Percentiles rank a stretch among this genome's conserved stretches.
phyloP scores from a whole-genome alignment of 2,797 vertebrate species.

The Hylomyscus alleni region DNA sequence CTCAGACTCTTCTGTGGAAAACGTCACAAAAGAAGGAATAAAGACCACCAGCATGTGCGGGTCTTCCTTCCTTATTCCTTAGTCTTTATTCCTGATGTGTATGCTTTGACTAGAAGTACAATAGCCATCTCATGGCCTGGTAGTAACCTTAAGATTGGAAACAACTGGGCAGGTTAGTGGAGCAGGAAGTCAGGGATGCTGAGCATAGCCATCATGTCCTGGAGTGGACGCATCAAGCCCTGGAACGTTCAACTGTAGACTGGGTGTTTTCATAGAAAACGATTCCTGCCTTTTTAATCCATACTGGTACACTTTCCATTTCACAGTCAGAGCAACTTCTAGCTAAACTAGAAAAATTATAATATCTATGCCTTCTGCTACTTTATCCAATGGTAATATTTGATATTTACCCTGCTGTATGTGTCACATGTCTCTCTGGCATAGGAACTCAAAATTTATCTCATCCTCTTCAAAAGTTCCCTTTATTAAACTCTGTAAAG shows the following conservation, averaged over 20 bases:
- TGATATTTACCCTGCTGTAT: background rate
- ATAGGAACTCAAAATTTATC: constrained; percentile 2
- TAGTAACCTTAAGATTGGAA: background rate
- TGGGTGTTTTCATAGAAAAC: background rate
- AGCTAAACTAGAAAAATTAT: background rate
- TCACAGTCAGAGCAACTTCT: background rate
- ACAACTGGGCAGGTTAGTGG: background rate
- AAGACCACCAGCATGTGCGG: background rate
- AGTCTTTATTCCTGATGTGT: background rate
- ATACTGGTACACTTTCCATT: background rate
- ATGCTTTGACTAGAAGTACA: background rate
- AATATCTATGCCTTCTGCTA: background rate
- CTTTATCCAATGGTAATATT: background rate
- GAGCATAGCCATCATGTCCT: background rate
- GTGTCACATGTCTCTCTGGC: background rate
- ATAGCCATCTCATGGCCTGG: background rate
- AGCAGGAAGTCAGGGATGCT: background rate
- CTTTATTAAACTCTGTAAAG: constrained; percentile 1
- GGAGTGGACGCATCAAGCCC: background rate
- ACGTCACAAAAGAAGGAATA: background rate
- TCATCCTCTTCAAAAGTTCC: background rate
- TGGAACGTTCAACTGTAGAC: background rate
- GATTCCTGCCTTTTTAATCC: background rate
- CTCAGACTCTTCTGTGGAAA: background rate
- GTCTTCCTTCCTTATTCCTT: background rate